These are phyloP conservation scores for Seriola rivoliana DNA, from an alignment of 2,113 vertebrate genomes.

Conservation along the genomic window DNA sequence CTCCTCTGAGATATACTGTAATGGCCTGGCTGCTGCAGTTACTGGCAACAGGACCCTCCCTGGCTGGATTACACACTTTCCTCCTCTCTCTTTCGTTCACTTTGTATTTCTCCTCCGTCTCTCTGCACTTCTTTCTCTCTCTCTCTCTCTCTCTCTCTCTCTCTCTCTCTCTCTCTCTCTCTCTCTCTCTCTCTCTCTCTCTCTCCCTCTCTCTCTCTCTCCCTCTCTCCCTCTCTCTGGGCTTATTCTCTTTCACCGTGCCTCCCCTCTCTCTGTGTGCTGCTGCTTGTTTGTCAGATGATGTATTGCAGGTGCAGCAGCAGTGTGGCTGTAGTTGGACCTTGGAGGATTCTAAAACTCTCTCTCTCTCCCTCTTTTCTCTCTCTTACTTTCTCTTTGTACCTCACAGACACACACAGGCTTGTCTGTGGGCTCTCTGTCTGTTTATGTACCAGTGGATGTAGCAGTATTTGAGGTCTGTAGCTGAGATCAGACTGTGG, in stretches of 20 bases:
- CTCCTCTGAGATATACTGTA: slow-evolving; percentile 60
- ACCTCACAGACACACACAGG: slow-evolving; percentile 8
- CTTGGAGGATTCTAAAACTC: slow-evolving; percentile 66
- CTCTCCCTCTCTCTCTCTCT: not conserved
- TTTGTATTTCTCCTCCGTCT: slow-evolving; percentile 7
- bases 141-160: not conserved
- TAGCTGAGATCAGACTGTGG: slow-evolving; percentile 74
- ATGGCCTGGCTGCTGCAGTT: slow-evolving; percentile 52
- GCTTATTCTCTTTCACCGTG: slow-evolving; percentile 24
- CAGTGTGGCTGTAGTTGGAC: slow-evolving; percentile 70
- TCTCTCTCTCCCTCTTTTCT: slow-evolving; percentile 21
- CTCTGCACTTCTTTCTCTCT: not conserved
- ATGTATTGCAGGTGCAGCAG: slow-evolving; percentile 72
- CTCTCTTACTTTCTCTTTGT: slow-evolving; percentile 21
- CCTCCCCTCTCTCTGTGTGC: slow-evolving; percentile 19
- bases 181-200: slow-evolving; percentile 11
- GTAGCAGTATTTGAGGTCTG: slow-evolving; percentile 70
- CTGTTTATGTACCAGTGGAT: slow-evolving; percentile 56
- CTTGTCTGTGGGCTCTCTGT: slow-evolving; percentile 15
- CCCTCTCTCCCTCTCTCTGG: slow-evolving; percentile 9
- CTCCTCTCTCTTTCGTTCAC: slow-evolving; percentile 25
- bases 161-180: not conserved
- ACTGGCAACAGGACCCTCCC: slow-evolving; percentile 50
- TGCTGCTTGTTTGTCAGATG: slow-evolving; percentile 73
- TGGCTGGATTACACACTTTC: slow-evolving; percentile 42